A percentile compares a stretch with the other conserved stretches of the same genome.
Evolutionary conservation across 2,113 vertebrate genomes (phyloP).

Genomic region (Eudyptes chrysolophus): DNA sequence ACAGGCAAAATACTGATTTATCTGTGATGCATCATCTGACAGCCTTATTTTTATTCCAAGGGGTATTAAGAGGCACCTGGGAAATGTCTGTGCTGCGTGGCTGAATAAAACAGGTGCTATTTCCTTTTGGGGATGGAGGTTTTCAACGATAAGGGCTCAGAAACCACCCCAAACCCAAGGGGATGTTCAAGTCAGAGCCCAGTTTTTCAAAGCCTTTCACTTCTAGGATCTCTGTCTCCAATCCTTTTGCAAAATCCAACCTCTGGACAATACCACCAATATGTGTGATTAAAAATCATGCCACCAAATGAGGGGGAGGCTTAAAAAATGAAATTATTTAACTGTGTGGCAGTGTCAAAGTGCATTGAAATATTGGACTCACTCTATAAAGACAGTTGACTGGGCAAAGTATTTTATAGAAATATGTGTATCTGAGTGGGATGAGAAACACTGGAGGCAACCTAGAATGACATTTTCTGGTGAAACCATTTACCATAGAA

Average conservation of each 20-base stretch:
- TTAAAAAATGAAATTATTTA: neutral
- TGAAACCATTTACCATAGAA: neutral
- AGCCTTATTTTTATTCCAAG: neutral
- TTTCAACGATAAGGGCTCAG: neutral
- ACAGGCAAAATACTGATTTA: neutral
- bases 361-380: neutral
- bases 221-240: neutral
- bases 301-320: neutral
- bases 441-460: neutral
- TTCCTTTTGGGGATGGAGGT: neutral
- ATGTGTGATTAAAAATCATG: neutral
- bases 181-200: neutral
- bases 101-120: neutral
- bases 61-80: neutral
- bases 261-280: neutral
- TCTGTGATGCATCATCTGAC: neutral
- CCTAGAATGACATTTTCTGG: neutral
- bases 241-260: neutral
- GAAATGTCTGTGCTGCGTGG: neutral
- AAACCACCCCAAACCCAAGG: neutral
- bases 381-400: neutral
- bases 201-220: neutral
- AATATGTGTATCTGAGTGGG: neutral
- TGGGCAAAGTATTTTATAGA: neutral
- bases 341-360: neutral